Conservation (phyloP, 2,888 invertebrate genomes). For the Habrosyne pyritoides region DNA sequence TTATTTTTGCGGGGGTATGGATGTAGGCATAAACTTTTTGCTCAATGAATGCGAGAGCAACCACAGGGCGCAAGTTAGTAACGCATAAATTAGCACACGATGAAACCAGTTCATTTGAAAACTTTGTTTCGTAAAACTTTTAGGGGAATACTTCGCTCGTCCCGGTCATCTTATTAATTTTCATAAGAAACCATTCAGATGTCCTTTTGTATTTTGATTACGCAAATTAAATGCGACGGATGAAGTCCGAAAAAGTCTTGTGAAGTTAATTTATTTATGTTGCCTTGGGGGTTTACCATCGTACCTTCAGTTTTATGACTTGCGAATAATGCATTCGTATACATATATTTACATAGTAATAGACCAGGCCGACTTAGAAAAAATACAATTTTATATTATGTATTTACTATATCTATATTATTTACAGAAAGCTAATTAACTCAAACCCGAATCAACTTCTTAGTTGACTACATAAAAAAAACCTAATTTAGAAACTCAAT, state of each 20-base stretch:
- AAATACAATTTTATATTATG: too few relatives aligned
- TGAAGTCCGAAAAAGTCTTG: not conserved
- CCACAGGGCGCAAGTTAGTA: not conserved
- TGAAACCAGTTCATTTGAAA: not conserved
- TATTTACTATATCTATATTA: too few relatives aligned
- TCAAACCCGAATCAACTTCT: too few relatives aligned
- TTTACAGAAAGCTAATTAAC: not conserved
- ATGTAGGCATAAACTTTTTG: too few relatives aligned
- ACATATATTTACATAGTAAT: too few relatives aligned
- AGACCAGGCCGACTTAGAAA: too few relatives aligned
- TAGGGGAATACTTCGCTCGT: not conserved
- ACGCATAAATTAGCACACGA: not conserved
- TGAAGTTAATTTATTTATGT: not conserved
- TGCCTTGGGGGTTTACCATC: too few relatives aligned
- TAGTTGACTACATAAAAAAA: too few relatives aligned
- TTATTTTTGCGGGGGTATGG: too few relatives aligned
- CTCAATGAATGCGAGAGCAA: too few relatives aligned
- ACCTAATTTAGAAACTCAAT: not conserved
- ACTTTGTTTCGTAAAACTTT: not conserved
- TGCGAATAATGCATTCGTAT: too few relatives aligned
- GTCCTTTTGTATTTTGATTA: conserved; percentile 6
- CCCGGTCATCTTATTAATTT: not conserved
- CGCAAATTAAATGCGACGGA: not conserved
- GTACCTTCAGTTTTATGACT: too few relatives aligned
- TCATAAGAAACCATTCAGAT: not conserved